Percentiles rank a stretch among this genome's conserved stretches.
phyloP scores from a whole-genome alignment of 2,888 invertebrate genomes.

The Limnephilus lunatus region DNA sequence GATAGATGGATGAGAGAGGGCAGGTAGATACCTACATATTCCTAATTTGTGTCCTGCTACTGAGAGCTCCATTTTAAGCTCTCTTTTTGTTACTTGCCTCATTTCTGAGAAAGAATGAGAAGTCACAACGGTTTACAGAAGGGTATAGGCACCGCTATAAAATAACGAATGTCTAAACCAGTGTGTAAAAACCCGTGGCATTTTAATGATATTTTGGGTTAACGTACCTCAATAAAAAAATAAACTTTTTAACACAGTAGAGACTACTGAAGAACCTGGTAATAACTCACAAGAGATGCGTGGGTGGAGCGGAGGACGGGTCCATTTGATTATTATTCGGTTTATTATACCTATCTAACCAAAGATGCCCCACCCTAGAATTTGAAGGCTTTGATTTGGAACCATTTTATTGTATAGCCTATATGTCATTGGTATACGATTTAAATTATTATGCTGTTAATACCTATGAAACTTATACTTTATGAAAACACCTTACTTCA shows the following conservation, averaged over 20 bases:
- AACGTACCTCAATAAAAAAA: constrained; percentile 2
- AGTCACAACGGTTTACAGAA: not conserved
- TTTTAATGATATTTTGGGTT: constrained; percentile 2
- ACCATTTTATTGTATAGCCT: not conserved
- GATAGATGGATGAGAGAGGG: no score
- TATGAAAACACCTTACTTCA: not conserved
- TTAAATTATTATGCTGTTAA: not conserved
- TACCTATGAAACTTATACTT: not conserved
- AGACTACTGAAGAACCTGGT: not conserved
- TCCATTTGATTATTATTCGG: not conserved
- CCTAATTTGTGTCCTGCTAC: not conserved
- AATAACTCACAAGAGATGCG: not conserved
- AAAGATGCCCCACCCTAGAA: not conserved
- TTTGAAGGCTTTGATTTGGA: not conserved
- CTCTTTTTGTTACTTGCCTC: not conserved
- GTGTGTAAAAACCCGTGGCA: constrained; percentile 2
- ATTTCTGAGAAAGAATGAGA: not conserved
- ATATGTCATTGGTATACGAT: not conserved
- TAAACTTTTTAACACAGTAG: not conserved
- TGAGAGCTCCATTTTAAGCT: not conserved
- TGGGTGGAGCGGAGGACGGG: not conserved
- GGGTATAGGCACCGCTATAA: not conserved
- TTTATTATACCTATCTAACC: not conserved
- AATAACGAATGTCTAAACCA: not conserved
- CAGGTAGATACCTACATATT: no score